Base-by-base conservation (phyloP, 2,113 vertebrate species). In the Mastomys natalensis region DNA sequence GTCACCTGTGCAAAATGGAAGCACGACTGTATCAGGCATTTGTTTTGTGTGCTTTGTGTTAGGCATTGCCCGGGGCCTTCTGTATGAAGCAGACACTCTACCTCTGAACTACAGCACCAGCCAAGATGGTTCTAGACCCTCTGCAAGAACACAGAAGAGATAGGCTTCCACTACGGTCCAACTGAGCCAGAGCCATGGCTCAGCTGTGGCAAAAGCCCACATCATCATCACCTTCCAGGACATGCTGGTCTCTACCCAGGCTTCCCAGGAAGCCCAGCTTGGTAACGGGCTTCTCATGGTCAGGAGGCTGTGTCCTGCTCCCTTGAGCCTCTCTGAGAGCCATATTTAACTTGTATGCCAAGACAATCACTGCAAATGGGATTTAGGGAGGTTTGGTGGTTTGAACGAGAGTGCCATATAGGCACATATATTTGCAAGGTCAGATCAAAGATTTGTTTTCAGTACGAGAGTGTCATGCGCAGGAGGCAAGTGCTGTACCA, bases 161-260 rank as follows among this genome's bases (percentile, higher is more conserved):
- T 3, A 15, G 12, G 45, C 68, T 60, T 43, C 48, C 19, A 3
- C 45, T 26, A 24, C 31, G 43, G 58, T n/a, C 37, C 60, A 26
- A 19, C n/a, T n/a, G 60, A 77, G n/a, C 4, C 68, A 3, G 21
- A 31, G 34, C 40, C 2, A 2, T 16, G 5, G 34, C 17, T 40
- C 53, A 66, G 22, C 5, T 1, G 4, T 0, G 4, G 13, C 9
- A 11, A n/a, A 21, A 26, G 82, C 58, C 13, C 29, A 15, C 31
- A 6, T 51, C 37, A 3, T 48, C 22, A 4, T 13, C 5, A n/a
- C n/a, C 34, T 62, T 7, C 34, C 8, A 13, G 21, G 21, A 5
- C 34, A n/a, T 60, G n/a, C 58, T 37, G 68, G 43, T 48, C 66
- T 45, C 70, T 24, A 64, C 22, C 37, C 53, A 34, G 16, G 34